A percentile compares a stretch with the other conserved stretches of the same genome.
Conservation (phyloP, 1,140 invertebrate species). For the Scaptomyza pallida region DNA sequence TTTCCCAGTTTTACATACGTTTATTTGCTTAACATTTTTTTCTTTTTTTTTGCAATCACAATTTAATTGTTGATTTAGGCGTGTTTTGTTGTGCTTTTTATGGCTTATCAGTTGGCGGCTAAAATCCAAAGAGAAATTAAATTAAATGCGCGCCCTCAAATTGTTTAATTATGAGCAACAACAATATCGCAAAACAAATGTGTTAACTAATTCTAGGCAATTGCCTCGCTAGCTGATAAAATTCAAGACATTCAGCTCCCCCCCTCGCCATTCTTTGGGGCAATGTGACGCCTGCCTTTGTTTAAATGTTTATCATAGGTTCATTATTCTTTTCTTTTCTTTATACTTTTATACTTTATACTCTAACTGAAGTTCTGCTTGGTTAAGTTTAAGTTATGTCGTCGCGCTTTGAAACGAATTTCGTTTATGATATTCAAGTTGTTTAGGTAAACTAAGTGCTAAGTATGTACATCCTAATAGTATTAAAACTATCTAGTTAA, state of each 20-base stretch:
- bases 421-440: neutral
- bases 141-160: slow-evolving; percentile 73
- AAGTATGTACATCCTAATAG: too few relatives aligned
- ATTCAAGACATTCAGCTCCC: slow-evolving; percentile 20
- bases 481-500: too few relatives aligned
- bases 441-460: neutral
- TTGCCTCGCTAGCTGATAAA: slow-evolving; percentile 66
- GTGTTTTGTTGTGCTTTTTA: slow-evolving; percentile 78
- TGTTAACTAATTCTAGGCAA: slow-evolving; percentile 80
- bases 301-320: slow-evolving; percentile 24
- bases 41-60: slow-evolving; percentile 54
- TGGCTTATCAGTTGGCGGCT: slow-evolving; percentile 70
- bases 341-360: slow-evolving; percentile 39
- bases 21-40: neutral
- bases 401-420: neutral
- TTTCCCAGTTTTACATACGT: slow-evolving; percentile 21
- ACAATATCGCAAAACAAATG: slow-evolving; percentile 45
- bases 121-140: slow-evolving; percentile 72
- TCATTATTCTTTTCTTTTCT: neutral
- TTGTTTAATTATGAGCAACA: slow-evolving; percentile 75
- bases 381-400: neutral
- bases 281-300: slow-evolving; percentile 31
- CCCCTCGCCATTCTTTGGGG: too few relatives aligned
- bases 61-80: slow-evolving; percentile 79
- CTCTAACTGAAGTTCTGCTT: slow-evolving; percentile 28